Conservation (phyloP, 2,888 invertebrate genomes). For the Fissipunctia ypsillon region DNA sequence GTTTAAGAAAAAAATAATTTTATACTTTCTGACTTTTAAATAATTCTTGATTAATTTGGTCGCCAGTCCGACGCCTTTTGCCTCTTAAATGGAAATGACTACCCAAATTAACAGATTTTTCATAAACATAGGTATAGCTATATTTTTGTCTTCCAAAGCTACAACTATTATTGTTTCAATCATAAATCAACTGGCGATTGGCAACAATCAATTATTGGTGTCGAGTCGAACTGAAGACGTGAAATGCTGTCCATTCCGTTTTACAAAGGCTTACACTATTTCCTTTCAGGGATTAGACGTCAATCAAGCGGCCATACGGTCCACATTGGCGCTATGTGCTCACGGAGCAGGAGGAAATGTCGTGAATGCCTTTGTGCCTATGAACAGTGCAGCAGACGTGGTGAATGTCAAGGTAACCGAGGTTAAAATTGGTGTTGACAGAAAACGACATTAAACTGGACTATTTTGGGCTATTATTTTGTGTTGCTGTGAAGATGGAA, state of each 20-base stretch:
- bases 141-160: background rate
- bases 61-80: no score
- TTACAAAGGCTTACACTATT: conserved; percentile 33
- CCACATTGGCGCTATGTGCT: background rate
- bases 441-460: no score
- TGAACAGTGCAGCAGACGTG: background rate
- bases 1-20: no score
- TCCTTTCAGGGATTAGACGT: conserved; percentile 30
- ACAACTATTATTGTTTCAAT: background rate
- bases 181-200: conserved; percentile 2
- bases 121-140: background rate
- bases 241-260: conserved; percentile 3
- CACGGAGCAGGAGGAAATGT: conserved; percentile 15
- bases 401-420: background rate
- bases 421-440: background rate
- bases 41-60: no score
- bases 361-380: conserved; percentile 6
- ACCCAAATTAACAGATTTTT: background rate
- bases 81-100: no score
- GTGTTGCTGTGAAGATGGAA: background rate
- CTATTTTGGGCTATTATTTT: background rate
- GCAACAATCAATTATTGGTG: no score
- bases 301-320: conserved; percentile 25
- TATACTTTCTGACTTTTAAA: no score
- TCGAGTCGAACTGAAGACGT: conserved; percentile 10